Conservation (phyloP, 2,113 vertebrate species). For the Callorhinus ursinus region DNA sequence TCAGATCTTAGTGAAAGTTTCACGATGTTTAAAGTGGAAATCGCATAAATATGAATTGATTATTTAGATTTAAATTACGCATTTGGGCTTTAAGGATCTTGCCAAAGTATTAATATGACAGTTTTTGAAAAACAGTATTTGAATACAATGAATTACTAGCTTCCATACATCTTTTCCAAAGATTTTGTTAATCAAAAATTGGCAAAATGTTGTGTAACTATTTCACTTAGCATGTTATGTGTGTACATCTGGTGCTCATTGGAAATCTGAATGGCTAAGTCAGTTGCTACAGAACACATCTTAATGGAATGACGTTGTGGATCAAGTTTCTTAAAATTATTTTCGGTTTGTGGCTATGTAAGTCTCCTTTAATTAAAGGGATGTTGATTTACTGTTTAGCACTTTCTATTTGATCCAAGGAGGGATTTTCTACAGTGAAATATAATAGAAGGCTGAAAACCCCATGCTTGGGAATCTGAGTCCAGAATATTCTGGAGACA, state of each 20-base stretch:
- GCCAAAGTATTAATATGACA: not conserved
- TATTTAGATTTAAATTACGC: constrained; percentile 38
- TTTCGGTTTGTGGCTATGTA: not conserved
- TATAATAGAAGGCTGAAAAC: not conserved
- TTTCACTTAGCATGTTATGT: not conserved
- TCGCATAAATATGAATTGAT: not conserved
- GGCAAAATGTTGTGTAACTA: not conserved
- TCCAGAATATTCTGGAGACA: not conserved
- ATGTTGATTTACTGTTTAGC: not conserved
- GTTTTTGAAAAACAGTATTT: not conserved
- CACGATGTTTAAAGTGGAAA: constrained; percentile 19
- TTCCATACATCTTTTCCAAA: not conserved
- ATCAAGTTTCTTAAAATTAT: not conserved
- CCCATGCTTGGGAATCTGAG: not conserved
- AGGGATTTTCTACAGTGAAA: not conserved
- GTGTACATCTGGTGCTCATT: not conserved
- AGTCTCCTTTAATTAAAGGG: not conserved
- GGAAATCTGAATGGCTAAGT: not conserved
- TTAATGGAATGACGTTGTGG: not conserved
- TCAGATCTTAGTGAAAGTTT: not conserved
- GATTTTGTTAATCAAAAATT: not conserved
- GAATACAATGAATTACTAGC: not conserved
- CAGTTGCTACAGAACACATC: not conserved
- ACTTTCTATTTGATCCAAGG: not conserved
- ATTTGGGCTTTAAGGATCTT: not conserved